Evolutionary conservation across 2,113 vertebrate species (phyloP), one percentile per base, ranked within the genome.

Genomic region (Crotalus helleri): DNA sequence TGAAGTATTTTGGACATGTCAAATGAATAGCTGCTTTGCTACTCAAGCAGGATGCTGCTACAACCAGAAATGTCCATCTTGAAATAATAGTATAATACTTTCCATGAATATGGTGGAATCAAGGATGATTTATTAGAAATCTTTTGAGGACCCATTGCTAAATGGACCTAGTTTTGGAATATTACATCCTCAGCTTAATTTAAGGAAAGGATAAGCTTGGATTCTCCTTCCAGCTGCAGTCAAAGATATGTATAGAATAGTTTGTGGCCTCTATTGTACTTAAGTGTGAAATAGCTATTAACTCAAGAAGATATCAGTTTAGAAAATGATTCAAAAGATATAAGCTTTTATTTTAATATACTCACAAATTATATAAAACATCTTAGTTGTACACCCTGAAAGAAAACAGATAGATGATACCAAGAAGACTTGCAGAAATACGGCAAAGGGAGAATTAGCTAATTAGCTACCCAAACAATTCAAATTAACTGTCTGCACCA

Each of bases 111-210:
- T 87, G 21, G 19, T 51, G 24, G 2, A 26, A 46, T n/a, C 6
- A 44, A 51, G 53, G 29, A 26, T 85, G 4, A 92, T 55, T 92
- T 93, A 57, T 5, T 44, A 54, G 46, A 33, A 61, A 58, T 61
- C 39, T 26, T 49, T 85, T 13, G 44, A 86, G 3, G 57, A 7
- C 15, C 39, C 74, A 92, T 29, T 93, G 53, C 33, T 92, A 89
- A 92, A 2, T 85, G 53, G 90, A 5, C 33, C 9, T 19, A 85
- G 29, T 1, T 93, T 51, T 44, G 49, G 19, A 93, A 92, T 93
- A 53, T 61, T 94, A 90, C 91, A 59, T 55, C 91, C 89, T 94
- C 93, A 55, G 44, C 61, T 87, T 21, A 46, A 92, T 69, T 90
- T 93, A 92, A 3, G 8, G 23, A 92, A 49, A 91, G 93, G 92